Base-by-base conservation (phyloP, 2,113 vertebrate species). In the Neolamprologus modestus region DNA sequence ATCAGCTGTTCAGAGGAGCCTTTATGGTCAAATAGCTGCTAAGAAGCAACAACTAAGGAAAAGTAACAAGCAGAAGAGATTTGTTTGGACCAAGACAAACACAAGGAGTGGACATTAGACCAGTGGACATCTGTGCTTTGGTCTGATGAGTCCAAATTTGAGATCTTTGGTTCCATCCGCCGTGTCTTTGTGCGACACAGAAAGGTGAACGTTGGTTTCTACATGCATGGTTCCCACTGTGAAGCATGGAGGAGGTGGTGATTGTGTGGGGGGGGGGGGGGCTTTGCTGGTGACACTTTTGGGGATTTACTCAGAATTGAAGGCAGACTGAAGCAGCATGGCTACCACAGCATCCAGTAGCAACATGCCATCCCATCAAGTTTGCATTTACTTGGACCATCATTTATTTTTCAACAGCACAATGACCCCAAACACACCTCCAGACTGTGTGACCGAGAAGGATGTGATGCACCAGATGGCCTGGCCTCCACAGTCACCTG, bases 111-210 rank as follows among this genome's bases (percentile, higher is more conserved):
- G 10, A 54, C 52, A 12, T 54, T 7, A 54, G 52, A 54, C n/a
- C 17, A 9, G 0, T 19, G 17, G 8, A 52, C 9, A 52, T 53
- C 0, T 21, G 19, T 53, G 50, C 5, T 10, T 11, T 21, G 52
- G 19, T 53, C 19, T 53, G 19, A 52, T 4, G 42, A 47, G 14
- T 2, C 45, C 45, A 47, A 47, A 47, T 53, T 6, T n/a, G 8
- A n/a, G 50, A n/a, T n/a, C 0, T n/a, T 53, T 53, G 50, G 50
- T n/a, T n/a, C 9, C 7, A 47, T 3, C 45, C 2, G 7, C 45
- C 1, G 45, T 19, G 17, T 52, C 4, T n/a, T 52, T 19, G 47
- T 52, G 47, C 4, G 1, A 17, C 4, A 4, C 6, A 47, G 45
- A 16, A 47, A 24, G 24, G 24, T 24, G 24, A 24, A 24, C 24